Conservation (phyloP, 2,888 invertebrate species). For the Hylaea fasciaria region DNA sequence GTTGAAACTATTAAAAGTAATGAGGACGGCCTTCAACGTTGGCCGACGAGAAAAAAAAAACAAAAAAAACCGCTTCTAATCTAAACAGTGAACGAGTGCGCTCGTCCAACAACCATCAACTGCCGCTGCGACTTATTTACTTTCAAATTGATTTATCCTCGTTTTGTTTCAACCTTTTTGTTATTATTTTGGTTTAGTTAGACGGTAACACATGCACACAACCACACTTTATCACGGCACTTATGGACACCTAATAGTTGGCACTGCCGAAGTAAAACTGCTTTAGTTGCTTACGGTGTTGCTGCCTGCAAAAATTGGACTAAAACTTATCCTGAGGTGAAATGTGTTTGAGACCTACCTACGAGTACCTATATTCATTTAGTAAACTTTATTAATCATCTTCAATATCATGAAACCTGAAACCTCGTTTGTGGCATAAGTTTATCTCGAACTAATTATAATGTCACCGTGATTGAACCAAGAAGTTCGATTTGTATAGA, state of each 20-base stretch:
- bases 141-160: conserved; percentile 43
- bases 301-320: conserved; percentile 40
- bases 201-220: conserved; percentile 75
- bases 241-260: conserved; percentile 36
- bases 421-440: not conserved
- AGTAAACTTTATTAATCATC: not conserved
- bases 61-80: conserved; percentile 42
- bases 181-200: conserved; percentile 69
- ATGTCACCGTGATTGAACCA: not conserved
- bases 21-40: conserved; percentile 66
- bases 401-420: not conserved
- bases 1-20: conserved; percentile 66
- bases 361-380: too few species aligned
- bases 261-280: conserved; percentile 62
- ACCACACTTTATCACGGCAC: conserved; percentile 77
- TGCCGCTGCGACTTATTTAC: conserved; percentile 40
- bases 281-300: conserved; percentile 66
- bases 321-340: not conserved
- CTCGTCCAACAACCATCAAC: conserved; percentile 64
- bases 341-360: not conserved
- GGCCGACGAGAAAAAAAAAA: conserved; percentile 53
- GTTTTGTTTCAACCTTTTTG: conserved; percentile 32
- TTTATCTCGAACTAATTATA: not conserved
- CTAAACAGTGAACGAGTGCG: conserved; percentile 39
- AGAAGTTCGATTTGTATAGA: too few species aligned